phyloP scores from a whole-genome alignment of 2,888 invertebrate species.

The Phytoseiulus persimilis region DNA sequence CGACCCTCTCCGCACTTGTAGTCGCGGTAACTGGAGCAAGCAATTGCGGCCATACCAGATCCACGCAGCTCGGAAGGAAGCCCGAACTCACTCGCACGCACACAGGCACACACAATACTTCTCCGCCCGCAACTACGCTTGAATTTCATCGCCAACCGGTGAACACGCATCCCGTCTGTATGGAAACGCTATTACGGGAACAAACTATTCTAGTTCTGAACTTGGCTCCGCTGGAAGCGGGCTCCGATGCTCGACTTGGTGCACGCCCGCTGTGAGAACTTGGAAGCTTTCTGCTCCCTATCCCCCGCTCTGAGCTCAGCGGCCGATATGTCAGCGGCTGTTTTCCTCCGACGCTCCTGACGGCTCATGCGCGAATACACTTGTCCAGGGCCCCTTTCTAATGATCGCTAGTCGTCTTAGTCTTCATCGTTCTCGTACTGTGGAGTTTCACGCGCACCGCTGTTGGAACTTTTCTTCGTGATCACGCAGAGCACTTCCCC shows the following conservation, averaged over 20 bases:
- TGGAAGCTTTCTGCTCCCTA: background rate
- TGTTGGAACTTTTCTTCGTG: background rate
- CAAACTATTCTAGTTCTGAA: background rate
- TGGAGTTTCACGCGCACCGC: background rate
- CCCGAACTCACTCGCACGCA: background rate
- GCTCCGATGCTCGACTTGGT: background rate
- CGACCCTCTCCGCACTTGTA: constrained; percentile 5
- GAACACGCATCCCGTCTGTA: background rate
- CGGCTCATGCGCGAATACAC: background rate
- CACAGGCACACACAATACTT: background rate
- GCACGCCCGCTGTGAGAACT: background rate
- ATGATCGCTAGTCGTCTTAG: background rate
- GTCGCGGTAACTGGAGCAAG: constrained; percentile 5
- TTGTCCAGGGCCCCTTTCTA: background rate
- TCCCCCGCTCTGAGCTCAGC: background rate
- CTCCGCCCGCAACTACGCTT: background rate
- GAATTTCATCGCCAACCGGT: constrained; percentile 5
- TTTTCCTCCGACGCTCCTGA: background rate
- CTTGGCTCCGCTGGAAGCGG: background rate
- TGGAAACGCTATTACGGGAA: background rate
- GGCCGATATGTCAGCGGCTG: background rate
- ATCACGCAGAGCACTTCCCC: too few species aligned
- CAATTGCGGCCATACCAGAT: constrained; percentile 5
- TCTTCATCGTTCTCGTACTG: background rate
- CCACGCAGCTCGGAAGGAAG: background rate